Percentiles rank a stretch among this genome's conserved stretches.
These are phyloP conservation scores for Nasonovia ribisnigri DNA, from an alignment of 2,888 invertebrate genomes.

Conservation along the genomic window DNA sequence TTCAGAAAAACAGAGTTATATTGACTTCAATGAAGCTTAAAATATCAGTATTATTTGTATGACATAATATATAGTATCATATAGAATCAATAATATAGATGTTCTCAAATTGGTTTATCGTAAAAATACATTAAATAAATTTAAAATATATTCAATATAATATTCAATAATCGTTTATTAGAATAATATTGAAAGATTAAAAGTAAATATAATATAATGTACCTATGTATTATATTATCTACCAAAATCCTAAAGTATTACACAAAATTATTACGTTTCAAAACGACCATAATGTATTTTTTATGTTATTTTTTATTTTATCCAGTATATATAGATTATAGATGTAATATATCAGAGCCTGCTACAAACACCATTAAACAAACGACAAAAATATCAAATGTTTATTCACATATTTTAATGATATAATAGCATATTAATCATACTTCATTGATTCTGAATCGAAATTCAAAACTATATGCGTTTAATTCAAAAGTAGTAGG, in stretches of 20 bases:
- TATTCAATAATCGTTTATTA: background rate
- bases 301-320: slow-evolving; percentile 1
- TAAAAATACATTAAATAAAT: background rate
- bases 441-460: background rate
- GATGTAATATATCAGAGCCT: background rate
- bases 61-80: background rate
- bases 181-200: background rate
- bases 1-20: background rate
- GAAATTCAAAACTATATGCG: background rate
- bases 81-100: background rate
- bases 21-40: background rate
- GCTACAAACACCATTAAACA: background rate
- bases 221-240: background rate
- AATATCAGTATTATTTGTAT: background rate
- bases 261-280: background rate
- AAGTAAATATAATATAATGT: background rate
- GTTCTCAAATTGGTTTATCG: background rate
- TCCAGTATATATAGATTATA: background rate
- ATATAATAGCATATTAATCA: background rate
- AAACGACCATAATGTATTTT: background rate
- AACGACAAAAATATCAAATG: background rate
- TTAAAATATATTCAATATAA: background rate
- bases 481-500: background rate
- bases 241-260: background rate
- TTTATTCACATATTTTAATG: background rate